A percentile compares a stretch with the other conserved stretches of the same genome.
phyloP scores from a whole-genome alignment of 1,140 invertebrate genomes.

The Cyrtorhinus lividipennis region DNA sequence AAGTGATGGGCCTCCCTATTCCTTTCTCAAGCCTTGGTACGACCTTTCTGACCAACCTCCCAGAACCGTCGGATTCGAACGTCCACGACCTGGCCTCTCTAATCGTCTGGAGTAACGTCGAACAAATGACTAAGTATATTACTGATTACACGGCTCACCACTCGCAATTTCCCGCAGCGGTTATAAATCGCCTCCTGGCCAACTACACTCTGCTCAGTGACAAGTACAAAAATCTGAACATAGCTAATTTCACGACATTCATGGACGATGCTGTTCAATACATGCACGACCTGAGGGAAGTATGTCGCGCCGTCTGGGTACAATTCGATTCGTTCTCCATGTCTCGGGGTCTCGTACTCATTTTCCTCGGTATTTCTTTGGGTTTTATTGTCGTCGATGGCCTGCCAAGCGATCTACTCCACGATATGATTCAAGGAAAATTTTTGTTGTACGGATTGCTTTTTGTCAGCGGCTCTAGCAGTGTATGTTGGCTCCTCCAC shows the following conservation, averaged over 20 bases:
- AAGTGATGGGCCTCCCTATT: conserved; percentile 74
- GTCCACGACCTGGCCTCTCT: conserved; percentile 29
- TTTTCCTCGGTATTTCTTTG: conserved; percentile 54
- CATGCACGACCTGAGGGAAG: conserved; percentile 42
- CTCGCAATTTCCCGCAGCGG: neutral
- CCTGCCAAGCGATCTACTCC: conserved; percentile 39
- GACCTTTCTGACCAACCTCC: neutral
- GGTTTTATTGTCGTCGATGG: conserved; percentile 49
- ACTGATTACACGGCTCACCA: conserved; percentile 32
- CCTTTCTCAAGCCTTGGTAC: conserved; percentile 87
- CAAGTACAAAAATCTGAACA: neutral
- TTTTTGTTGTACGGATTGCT: conserved; percentile 41
- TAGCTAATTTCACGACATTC: conserved; percentile 30
- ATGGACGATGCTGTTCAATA: conserved; percentile 38
- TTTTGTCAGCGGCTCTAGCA: conserved; percentile 34
- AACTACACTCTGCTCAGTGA: neutral
- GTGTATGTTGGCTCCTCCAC: conserved; percentile 31
- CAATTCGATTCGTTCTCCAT: conserved; percentile 67
- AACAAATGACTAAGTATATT: conserved; percentile 44
- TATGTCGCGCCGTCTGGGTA: conserved; percentile 69
- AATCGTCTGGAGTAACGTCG: conserved; percentile 50
- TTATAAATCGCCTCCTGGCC: neutral
- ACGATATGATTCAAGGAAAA: conserved; percentile 41
- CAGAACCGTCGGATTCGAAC: neutral
- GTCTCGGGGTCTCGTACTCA: conserved; percentile 53